These are phyloP conservation scores for Tetrao urogallus DNA, from an alignment of 2,113 vertebrate genomes.

Conservation along the genomic window DNA sequence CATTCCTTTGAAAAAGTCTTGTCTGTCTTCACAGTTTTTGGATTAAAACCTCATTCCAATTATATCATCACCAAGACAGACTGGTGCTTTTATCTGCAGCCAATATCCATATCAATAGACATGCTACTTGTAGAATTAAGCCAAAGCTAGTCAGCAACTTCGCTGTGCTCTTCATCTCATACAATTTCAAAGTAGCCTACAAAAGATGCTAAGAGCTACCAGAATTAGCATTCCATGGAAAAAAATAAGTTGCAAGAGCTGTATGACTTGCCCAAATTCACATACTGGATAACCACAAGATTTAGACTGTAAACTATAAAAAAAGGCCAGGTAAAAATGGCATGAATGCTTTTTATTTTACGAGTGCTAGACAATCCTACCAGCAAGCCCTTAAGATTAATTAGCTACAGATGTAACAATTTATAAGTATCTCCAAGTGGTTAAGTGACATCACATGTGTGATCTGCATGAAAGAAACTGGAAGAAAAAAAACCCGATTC, in stretches of 20 bases:
- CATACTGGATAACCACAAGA: neutral
- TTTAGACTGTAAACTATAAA: neutral
- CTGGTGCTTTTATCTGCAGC: neutral
- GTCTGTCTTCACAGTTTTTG: neutral
- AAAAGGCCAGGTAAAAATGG: neutral
- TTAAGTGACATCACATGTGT: neutral
- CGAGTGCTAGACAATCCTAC: neutral
- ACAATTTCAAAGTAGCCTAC: neutral
- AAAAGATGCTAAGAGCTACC: neutral
- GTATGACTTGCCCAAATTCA: neutral
- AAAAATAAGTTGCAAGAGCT: neutral
- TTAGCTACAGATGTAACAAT: slow-evolving; percentile 27
- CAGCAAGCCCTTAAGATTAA: neutral
- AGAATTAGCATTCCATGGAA: neutral
- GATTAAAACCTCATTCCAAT: neutral
- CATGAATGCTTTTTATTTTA: neutral
- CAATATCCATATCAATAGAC: neutral
- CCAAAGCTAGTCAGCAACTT: neutral
- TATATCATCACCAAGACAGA: neutral
- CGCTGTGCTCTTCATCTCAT: neutral
- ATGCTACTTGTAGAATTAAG: neutral
- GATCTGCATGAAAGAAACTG: neutral
- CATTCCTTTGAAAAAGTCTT: neutral
- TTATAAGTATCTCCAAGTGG: too few relatives aligned
- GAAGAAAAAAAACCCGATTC: neutral